Base-by-base conservation (phyloP, 2,888 invertebrate species). In the Cordilura impudica region DNA sequence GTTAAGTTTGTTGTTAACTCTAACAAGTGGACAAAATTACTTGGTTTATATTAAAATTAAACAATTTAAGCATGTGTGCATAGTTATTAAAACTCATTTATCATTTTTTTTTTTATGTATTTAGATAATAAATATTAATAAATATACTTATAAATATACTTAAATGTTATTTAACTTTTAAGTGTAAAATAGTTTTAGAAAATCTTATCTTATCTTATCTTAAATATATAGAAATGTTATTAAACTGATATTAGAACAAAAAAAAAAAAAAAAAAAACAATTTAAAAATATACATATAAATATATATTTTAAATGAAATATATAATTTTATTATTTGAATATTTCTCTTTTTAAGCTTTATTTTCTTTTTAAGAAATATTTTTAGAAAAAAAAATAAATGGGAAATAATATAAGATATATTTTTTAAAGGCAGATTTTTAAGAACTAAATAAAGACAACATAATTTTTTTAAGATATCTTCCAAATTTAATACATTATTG, bases 11-110 rank as follows among this genome's bases (percentile, higher is more conserved):
- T 58, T 16, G 10, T 31, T 43, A 3, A 51, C 18, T 29, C 43
- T 51, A n/a, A n/a, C 10, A 53, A 39, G 43, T 26, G 35, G 0
- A 18, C 16, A 16, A 47, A 16, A 7, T 47, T 4, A 6, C 3
- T 16, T 2, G 18, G 45, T 2, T 5, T 16, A 47, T 8, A 47
- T 16, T 16, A 47, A 1, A 47, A 47, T 16, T 47, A 7, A 47
- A 47, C 14, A 47, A 45, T 2, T 16, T 1, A 2, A 16, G 10
- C 39, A 26, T 26, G 39, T 49, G 58, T 58, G 69, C 58, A 70
- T 43, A 61, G 18, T 45, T 63, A n/a, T 56, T 49, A 56, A 65
- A 49, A 65, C 58, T 73, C 65, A 73, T 65, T 39, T 65, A 63
- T 23, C n/a, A 39, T 39, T n/a, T 26, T 4, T 4, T 39, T n/a